A percentile compares a stretch with the other conserved stretches of the same genome.
phyloP scores from a whole-genome alignment of 1,140 invertebrate genomes.

The Mya arenaria region DNA sequence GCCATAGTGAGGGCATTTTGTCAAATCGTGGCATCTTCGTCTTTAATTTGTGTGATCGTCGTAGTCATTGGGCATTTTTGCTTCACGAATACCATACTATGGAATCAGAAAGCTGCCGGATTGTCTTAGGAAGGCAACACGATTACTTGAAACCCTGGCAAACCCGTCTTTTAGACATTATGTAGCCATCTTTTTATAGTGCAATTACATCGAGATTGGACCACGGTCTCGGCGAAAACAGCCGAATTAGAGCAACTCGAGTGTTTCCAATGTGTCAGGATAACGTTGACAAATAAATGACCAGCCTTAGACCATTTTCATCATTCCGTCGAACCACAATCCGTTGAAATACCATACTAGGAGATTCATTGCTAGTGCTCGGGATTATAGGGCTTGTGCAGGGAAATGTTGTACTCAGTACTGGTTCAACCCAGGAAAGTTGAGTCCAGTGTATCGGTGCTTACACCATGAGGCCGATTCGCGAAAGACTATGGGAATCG shows the following conservation, averaged over 20 bases:
- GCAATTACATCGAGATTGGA: conserved; percentile 48
- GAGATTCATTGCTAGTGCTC: too few species aligned
- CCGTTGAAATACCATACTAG: too few species aligned
- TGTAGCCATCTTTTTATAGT: too few species aligned
- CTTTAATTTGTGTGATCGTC: conserved; percentile 37
- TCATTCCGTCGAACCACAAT: too few species aligned
- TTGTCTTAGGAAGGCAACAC: conserved; percentile 18
- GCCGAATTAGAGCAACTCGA: conserved; percentile 48
- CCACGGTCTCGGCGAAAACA: conserved; percentile 47
- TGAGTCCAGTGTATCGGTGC: too few species aligned
- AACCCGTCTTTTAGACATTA: conserved; percentile 12
- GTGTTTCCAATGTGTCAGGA: conserved; percentile 25
- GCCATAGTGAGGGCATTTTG: too few species aligned
- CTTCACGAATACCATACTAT: not conserved
- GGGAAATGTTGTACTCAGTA: too few species aligned
- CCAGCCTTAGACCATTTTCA: conserved; percentile 29
- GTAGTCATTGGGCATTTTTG: conserved; percentile 10
- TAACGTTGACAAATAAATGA: conserved; percentile 41
- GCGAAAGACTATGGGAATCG: too few species aligned
- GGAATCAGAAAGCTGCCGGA: not conserved
- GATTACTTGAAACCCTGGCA: conserved; percentile 3
- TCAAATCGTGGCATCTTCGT: too few species aligned
- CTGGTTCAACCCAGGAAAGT: too few species aligned
- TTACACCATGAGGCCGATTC: too few species aligned
- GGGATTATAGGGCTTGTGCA: too few species aligned